Conservation (phyloP, 1,140 invertebrate genomes). For the Cephus cinctus region DNA sequence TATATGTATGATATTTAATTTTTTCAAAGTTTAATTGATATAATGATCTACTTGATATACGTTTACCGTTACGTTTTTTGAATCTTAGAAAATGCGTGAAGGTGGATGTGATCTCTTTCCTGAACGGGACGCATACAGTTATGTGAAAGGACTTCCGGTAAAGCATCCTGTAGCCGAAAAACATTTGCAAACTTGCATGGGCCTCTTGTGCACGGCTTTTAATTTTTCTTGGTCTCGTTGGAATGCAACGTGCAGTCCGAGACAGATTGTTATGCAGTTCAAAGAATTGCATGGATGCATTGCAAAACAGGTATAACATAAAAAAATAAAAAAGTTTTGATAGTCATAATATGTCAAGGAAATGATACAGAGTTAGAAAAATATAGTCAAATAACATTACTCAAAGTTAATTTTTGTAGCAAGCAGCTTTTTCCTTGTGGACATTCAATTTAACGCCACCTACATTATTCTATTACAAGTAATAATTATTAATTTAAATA, state of each 20-base stretch:
- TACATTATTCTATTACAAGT: too few relatives aligned
- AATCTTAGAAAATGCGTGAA: slow-evolving; percentile 65
- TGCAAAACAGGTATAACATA: slow-evolving; percentile 33
- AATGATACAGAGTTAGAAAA: not conserved
- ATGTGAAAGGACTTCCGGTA: slow-evolving; percentile 72
- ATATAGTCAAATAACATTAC: not conserved
- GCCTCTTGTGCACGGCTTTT: slow-evolving; percentile 70
- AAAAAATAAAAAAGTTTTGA: not conserved
- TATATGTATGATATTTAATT: too few relatives aligned
- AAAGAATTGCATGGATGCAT: slow-evolving; percentile 64
- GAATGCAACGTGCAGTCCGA: slow-evolving; percentile 65
- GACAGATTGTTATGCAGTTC: slow-evolving; percentile 72
- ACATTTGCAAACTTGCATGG: slow-evolving; percentile 82
- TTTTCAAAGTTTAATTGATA: slow-evolving; percentile 3
- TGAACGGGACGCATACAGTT: slow-evolving; percentile 77
- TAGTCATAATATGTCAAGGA: not conserved
- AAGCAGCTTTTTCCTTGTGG: too few relatives aligned
- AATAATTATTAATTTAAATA: too few relatives aligned
- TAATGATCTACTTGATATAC: slow-evolving; percentile 39
- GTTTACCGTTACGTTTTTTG: slow-evolving; percentile 27
- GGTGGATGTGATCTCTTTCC: slow-evolving; percentile 91
- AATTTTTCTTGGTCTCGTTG: slow-evolving; percentile 89
- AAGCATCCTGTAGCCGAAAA: slow-evolving; percentile 77
- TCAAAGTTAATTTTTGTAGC: too few relatives aligned
- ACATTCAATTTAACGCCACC: too few relatives aligned